Evolutionary conservation across 2,797 vertebrate genomes (phyloP), one percentile per base, ranked within the genome.

Genomic region (Cyclopterus lumpus): DNA sequence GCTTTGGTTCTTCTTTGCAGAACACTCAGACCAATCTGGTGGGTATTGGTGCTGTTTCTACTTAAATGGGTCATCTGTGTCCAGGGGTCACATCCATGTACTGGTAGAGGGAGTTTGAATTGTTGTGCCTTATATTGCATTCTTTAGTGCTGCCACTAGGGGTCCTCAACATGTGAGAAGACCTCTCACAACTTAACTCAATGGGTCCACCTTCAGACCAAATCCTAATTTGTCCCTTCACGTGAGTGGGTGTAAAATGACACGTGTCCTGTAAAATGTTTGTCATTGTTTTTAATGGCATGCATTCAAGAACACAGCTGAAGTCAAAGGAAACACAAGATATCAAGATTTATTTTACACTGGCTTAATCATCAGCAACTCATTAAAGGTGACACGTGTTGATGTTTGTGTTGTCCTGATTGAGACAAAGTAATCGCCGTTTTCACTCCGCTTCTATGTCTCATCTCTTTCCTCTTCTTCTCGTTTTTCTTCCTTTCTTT

Each of bases 381-480:
- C 18, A 22, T 34, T n/a, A 34, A 49, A 30, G 28, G 20, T n/a
- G 11, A 49, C 7, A 64, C 11, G 0, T 34, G 22, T 20, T 64
- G 18, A 30, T 46, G n/a, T 48, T 48, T 34, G 7, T 32, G 24
- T 12, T 61, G 36, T 10, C 22, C 38, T 40, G 15, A 18, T 62
- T 5, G 6, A 46, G 26, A 5, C 1, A 3, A 5, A 42, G 1
- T 7, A 1, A 20, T 38, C 32, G 16, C n/a, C 0, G 1, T 44
- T 8, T 32, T 58, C 28, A 55, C 30, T 15, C 66, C 48, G 24
- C 11, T n/a, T 40, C 51, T 24, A 3, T 42, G 54, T 40, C 18
- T 30, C 61, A 5, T 71, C 59, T 3, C 0, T 20, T 20, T 44
- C 12, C 55, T 71, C 71, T 20, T 64, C 67, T 8, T 75, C 58